Evolutionary conservation across 2,113 vertebrate genomes (phyloP).

Genomic region (Gallinago paraguaiae): DNA sequence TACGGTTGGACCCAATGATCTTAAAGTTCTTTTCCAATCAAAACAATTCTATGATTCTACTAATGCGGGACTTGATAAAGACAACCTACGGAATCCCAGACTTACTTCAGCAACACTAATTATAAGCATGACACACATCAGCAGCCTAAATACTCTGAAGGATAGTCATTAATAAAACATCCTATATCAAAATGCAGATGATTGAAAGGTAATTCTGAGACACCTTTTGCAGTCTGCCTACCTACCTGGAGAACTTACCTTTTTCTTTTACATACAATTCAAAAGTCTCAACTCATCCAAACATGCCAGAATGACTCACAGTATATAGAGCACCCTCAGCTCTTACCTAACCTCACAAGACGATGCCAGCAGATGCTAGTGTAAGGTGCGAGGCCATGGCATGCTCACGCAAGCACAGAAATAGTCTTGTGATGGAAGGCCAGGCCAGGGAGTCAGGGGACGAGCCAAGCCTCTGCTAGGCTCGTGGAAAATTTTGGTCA

Average conservation of each 20-base stretch:
- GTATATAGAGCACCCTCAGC: not conserved
- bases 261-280: not conserved
- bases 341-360: not conserved
- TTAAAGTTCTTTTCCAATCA: not conserved
- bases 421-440: not conserved
- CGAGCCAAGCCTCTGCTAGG: not conserved
- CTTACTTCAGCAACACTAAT: not conserved
- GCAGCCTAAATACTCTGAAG: not conserved
- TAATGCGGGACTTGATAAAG: not conserved
- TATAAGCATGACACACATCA: not conserved
- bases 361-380: accelerated
- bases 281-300: not conserved
- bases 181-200: not conserved
- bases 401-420: not conserved
- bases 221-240: not conserved
- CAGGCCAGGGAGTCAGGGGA: not conserved
- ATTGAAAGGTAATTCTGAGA: not conserved
- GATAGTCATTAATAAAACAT: not conserved
- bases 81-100: not conserved
- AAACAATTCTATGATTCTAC: not conserved
- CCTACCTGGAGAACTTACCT: not conserved
- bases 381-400: not conserved
- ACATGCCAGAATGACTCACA: not conserved
- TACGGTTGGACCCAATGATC: accelerated
- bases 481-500: not conserved